phyloP scores from a whole-genome alignment of 2,888 invertebrate genomes.

The Meliscaeva auricollis region DNA sequence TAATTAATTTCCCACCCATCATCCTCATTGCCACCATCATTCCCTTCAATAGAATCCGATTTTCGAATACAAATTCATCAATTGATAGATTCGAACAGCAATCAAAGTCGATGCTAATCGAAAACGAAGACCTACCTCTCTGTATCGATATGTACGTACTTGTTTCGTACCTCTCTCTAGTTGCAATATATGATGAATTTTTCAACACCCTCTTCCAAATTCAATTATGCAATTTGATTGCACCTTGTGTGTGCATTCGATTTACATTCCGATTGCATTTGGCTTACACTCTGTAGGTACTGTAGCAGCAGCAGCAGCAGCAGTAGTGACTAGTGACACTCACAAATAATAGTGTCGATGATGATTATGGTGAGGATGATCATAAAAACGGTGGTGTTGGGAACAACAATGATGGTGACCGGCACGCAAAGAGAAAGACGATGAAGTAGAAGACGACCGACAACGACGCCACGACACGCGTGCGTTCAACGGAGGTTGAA shows the following conservation, averaged over 20 bases:
- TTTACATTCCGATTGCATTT: conserved; percentile 65
- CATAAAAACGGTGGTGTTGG: conserved; percentile 10
- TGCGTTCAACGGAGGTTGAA: conserved; percentile 21
- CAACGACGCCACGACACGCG: conserved; percentile 34
- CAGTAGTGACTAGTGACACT: conserved; percentile 5
- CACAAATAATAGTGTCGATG: conserved; percentile 23
- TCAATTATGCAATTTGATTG: conserved; percentile 73
- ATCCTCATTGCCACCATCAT: conserved; percentile 4
- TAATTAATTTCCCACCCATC: conserved; percentile 69
- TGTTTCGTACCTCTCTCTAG: background rate
- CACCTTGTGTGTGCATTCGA: conserved; percentile 55
- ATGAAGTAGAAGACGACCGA: background rate
- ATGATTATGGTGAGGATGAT: conserved; percentile 23
- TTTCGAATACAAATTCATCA: conserved; percentile 5
- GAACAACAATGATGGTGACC: background rate
- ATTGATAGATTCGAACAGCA: conserved; percentile 61
- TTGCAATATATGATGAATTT: conserved; percentile 54
- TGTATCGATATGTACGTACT: background rate
- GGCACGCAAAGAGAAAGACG: background rate
- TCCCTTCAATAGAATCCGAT: background rate
- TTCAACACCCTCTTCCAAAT: conserved; percentile 62
- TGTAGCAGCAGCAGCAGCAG: background rate
- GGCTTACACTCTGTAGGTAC: conserved; percentile 1
- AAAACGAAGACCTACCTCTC: conserved; percentile 24
- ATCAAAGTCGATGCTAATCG: conserved; percentile 68